A percentile compares a stretch with the other conserved stretches of the same genome.
phyloP scores from a whole-genome alignment of 1,140 invertebrate genomes.

The Platyura marginata region DNA sequence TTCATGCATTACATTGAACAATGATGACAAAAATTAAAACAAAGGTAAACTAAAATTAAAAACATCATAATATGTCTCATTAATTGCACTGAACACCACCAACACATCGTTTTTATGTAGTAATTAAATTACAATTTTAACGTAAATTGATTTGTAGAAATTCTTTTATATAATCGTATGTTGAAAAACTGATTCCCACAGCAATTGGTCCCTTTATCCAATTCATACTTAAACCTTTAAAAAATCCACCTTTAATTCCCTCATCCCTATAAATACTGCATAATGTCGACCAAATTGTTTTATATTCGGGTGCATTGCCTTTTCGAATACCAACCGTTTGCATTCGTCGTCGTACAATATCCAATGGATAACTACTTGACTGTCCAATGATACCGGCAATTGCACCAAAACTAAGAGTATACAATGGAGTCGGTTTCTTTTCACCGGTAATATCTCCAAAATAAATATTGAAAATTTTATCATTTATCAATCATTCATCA shows the following conservation, averaged over 20 bases:
- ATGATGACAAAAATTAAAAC: too few relatives aligned
- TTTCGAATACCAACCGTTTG: conserved; percentile 19
- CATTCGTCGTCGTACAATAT: conserved; percentile 23
- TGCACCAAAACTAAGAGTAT: conserved; percentile 68
- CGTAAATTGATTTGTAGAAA: conserved; percentile 24
- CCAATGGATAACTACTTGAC: conserved; percentile 75
- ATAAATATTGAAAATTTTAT: not conserved
- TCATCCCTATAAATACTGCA: conserved; percentile 37
- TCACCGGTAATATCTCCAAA: conserved; percentile 18
- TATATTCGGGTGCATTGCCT: conserved; percentile 7
- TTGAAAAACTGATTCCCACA: conserved; percentile 95
- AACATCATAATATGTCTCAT: too few relatives aligned
- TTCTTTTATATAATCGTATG: conserved; percentile 69
- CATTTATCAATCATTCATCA: not conserved
- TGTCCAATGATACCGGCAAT: conserved; percentile 87
- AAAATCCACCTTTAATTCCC: conserved; percentile 77
- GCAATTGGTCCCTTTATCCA: conserved; percentile 98
- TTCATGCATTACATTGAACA: too few relatives aligned
- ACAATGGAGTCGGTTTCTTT: conserved; percentile 32
- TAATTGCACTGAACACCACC: too few relatives aligned
- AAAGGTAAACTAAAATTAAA: too few relatives aligned
- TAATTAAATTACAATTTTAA: too few relatives aligned
- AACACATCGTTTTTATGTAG: too few relatives aligned
- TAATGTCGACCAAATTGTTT: conserved; percentile 16
- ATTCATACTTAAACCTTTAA: conserved; percentile 97